These are phyloP conservation scores for Myoxocephalus aenaeus DNA, from an alignment of 2,797 vertebrate species.

Conservation along the genomic window DNA sequence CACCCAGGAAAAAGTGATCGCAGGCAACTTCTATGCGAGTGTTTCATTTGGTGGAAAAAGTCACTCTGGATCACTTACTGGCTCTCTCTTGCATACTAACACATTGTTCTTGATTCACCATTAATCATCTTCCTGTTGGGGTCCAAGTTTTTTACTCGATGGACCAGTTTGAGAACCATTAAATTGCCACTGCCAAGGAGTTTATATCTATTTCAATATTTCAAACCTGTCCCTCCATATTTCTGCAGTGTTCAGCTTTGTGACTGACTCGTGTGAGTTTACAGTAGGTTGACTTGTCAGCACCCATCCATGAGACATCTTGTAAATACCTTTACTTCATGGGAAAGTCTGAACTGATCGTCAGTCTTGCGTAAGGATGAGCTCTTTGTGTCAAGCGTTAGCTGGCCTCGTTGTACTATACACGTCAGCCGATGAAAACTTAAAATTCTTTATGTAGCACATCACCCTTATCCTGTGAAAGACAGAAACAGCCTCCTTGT, in stretches of 20 bases:
- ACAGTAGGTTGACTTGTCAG: background rate
- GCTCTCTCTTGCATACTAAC: background rate
- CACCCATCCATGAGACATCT: background rate
- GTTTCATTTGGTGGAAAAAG: slow-evolving; percentile 21
- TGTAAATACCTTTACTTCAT: background rate
- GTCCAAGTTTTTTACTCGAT: background rate
- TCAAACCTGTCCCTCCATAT: background rate
- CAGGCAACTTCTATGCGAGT: background rate
- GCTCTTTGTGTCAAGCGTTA: slow-evolving; percentile 1
- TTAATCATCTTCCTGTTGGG: background rate
- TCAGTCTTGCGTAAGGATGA: slow-evolving; percentile 5
- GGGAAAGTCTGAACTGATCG: slow-evolving; percentile 8
- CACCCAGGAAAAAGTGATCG: background rate
- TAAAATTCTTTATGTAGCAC: background rate
- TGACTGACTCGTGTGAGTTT: slow-evolving; percentile 6
- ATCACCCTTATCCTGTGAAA: background rate
- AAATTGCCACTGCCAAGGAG: background rate
- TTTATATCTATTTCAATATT: background rate
- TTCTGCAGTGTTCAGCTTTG: background rate
- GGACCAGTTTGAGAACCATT: background rate
- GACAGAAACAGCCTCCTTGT: background rate
- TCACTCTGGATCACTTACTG: background rate
- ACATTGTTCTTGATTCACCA: background rate
- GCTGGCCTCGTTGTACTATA: background rate
- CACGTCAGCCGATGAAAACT: background rate